Evolutionary conservation across 2,797 vertebrate genomes (phyloP).

Genomic region (Helostoma temminkii): DNA sequence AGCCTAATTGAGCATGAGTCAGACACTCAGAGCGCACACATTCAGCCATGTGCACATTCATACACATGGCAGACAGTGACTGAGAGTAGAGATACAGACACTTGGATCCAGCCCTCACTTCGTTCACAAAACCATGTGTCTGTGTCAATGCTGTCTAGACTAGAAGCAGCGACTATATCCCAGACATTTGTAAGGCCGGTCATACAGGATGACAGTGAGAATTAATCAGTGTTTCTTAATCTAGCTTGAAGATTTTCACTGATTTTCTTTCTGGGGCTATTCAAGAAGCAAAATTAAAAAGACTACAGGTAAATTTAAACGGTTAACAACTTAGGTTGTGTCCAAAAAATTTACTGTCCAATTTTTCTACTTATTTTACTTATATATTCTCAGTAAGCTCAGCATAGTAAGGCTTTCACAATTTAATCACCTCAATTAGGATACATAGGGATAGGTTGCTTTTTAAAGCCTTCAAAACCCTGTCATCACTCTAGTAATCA

Average conservation of each 20-base stretch:
- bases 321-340: not conserved
- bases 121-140: conserved; percentile 54
- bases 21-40: conserved; percentile 67
- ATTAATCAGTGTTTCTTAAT: conserved; percentile 16
- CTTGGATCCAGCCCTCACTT: conserved; percentile 61
- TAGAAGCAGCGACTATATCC: conserved; percentile 36
- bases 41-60: conserved; percentile 71
- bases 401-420: conserved; percentile 4
- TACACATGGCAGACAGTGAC: conserved; percentile 74
- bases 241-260: conserved; percentile 5
- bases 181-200: conserved; percentile 30
- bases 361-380: not conserved
- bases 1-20: conserved; percentile 70
- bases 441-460: conserved; percentile 10
- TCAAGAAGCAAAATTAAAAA: not conserved
- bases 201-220: conserved; percentile 14
- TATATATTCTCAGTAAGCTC: no score
- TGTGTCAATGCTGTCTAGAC: conserved; percentile 68
- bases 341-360: not conserved
- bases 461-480: conserved; percentile 12
- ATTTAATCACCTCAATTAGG: conserved; percentile 8
- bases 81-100: conserved; percentile 58
- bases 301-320: conserved; percentile 1
- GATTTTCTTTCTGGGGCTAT: not conserved
- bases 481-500: conserved; percentile 18